Conservation (phyloP, 2,113 vertebrate genomes). For the Nicator chloris region DNA sequence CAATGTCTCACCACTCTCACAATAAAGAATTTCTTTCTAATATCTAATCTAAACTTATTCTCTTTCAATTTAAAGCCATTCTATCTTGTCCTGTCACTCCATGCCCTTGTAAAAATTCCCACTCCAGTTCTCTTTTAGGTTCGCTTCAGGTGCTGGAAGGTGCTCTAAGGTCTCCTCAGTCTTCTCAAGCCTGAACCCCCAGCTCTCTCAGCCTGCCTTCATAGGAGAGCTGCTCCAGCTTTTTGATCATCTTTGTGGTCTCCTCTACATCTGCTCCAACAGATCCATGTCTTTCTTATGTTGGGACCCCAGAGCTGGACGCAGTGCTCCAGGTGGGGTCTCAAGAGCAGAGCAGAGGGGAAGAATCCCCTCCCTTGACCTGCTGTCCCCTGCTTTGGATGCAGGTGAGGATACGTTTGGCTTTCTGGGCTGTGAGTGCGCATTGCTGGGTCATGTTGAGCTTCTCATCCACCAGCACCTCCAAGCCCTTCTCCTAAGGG, state of each 20-base stretch:
- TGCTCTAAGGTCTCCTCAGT: background rate
- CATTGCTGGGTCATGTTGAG: background rate
- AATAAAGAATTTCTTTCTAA: background rate
- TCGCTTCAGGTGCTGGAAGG: background rate
- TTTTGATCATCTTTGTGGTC: background rate
- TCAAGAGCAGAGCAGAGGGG: background rate
- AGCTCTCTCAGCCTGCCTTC: background rate
- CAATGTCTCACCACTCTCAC: background rate
- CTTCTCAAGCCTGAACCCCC: background rate
- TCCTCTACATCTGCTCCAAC: background rate
- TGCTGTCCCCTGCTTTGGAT: background rate
- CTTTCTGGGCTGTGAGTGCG: background rate
- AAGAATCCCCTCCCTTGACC: background rate
- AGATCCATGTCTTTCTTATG: background rate
- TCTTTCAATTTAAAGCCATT: background rate
- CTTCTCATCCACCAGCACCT: background rate
- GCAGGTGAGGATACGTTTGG: background rate
- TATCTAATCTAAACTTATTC: background rate
- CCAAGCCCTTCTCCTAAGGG: background rate
- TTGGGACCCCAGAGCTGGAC: background rate
- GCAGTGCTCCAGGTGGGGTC: background rate
- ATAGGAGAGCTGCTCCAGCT: background rate
- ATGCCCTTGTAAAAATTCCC: background rate
- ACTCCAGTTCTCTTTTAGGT: background rate
- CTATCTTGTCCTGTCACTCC: background rate